Evolutionary conservation across 2,113 vertebrate genomes (phyloP).

Genomic region (Anseranas semipalmata): DNA sequence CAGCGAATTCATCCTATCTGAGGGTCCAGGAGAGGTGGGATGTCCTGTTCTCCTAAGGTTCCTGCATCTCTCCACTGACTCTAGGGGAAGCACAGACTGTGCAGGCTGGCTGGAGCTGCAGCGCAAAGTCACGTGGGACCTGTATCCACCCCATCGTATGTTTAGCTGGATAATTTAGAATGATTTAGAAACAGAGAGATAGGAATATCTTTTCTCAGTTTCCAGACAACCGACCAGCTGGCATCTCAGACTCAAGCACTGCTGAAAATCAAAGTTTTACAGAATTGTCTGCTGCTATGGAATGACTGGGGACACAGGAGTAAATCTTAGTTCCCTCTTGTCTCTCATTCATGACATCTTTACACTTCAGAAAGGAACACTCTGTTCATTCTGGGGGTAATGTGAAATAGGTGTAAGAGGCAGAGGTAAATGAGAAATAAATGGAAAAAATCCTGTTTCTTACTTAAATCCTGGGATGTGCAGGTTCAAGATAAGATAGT

Average conservation of each 20-base stretch:
- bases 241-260: neutral
- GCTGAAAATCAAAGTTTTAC: neutral
- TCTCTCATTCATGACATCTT: neutral
- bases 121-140: neutral
- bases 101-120: neutral
- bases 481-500: constrained; percentile 95
- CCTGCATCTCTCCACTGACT: neutral
- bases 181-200: neutral
- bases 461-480: constrained; percentile 96
- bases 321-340: neutral
- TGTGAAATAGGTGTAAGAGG: neutral
- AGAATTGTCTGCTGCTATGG: neutral
- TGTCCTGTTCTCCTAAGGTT: neutral
- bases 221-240: neutral
- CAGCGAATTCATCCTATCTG: neutral
- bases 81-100: neutral
- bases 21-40: neutral
- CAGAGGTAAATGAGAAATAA: neutral
- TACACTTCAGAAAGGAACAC: neutral
- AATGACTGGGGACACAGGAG: neutral
- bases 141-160: neutral
- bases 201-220: neutral
- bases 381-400: neutral
- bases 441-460: constrained; percentile 40
- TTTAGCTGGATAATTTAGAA: neutral